Evolutionary conservation across 2,797 vertebrate genomes (phyloP), one percentile per base, ranked within the genome.

Genomic region (Microchirus variegatus): DNA sequence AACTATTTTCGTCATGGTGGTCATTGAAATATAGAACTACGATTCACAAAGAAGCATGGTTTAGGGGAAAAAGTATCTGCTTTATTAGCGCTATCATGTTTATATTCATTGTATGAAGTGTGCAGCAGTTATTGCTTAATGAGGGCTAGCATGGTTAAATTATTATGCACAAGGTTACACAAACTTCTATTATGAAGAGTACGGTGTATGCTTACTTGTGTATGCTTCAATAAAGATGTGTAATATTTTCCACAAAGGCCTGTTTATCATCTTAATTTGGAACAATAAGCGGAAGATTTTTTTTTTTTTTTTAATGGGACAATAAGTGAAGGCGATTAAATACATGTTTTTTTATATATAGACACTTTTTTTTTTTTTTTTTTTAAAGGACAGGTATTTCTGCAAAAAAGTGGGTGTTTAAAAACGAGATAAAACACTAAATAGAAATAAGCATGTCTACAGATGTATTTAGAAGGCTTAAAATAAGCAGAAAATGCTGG

Each of bases 151-250:
- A 86, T 66, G 86, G 81, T 87, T 87, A 72, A 84, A 85, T 70
- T 83, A 87, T 87, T 89, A 86, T 90, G 85, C 90, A 92, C 89
- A 90, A 89, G 82, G 71, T 89, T 89, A 87, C 83, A 90, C 86
- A 42, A 59, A 74, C 85, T 91, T 92, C 80, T 76, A 15, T 80
- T 67, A 78, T 76, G 74, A 81, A 88, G 84, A 86, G 72, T 64
- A 82, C 54, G 66, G 84, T 90, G 87, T 90, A 85, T 84, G 86
- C 82, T 87, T 82, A 86, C 86, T 91, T 89, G 87, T 91, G 87
- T 90, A 87, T 90, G 90, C 86, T 86, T 87, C 62, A 87, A 89
- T 84, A 69, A 76, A 81, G n/a, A 53, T 61, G 74, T 76, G 1
- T 10, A 78, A 79, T 78, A 67, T 91, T 91, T 93, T 91, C 73